Percentiles rank a stretch among this genome's conserved stretches.
These are phyloP conservation scores for Ptychoptera contaminata DNA, from an alignment of 2,888 invertebrate genomes.

Conservation along the genomic window DNA sequence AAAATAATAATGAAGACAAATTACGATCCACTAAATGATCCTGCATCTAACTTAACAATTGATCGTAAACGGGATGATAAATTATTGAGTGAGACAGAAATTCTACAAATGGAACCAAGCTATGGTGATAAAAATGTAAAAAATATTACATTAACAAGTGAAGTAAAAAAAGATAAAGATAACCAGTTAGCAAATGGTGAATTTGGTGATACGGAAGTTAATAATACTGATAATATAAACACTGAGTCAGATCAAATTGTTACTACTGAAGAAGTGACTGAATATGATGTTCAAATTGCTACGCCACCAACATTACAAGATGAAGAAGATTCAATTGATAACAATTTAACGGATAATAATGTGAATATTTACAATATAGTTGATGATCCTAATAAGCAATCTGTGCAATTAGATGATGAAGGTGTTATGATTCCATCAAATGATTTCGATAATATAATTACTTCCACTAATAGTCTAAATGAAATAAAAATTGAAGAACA, in stretches of 20 bases:
- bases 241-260: background rate
- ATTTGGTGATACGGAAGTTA: background rate
- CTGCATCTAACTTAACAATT: constrained; percentile 18
- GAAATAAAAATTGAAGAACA: background rate
- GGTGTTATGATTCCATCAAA: background rate
- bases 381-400: constrained; percentile 6
- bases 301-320: background rate
- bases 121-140: no score
- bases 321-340: background rate
- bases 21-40: constrained; percentile 7
- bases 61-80: constrained; percentile 10
- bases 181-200: constrained; percentile 1
- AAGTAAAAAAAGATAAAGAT: no score
- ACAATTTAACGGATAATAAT: constrained; percentile 9
- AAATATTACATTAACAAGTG: no score
- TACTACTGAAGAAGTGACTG: background rate
- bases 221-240: background rate
- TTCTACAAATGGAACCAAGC: no score
- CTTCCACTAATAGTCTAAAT: background rate
- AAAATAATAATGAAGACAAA: no score
- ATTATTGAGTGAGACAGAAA: no score
- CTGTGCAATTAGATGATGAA: background rate
- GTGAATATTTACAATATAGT: constrained; percentile 21
- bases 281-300: background rate
- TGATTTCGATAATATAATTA: background rate